A percentile compares a stretch with the other conserved stretches of the same genome.
Evolutionary conservation across 2,888 invertebrate genomes (phyloP).

Genomic region (Cremastinae sp.): DNA sequence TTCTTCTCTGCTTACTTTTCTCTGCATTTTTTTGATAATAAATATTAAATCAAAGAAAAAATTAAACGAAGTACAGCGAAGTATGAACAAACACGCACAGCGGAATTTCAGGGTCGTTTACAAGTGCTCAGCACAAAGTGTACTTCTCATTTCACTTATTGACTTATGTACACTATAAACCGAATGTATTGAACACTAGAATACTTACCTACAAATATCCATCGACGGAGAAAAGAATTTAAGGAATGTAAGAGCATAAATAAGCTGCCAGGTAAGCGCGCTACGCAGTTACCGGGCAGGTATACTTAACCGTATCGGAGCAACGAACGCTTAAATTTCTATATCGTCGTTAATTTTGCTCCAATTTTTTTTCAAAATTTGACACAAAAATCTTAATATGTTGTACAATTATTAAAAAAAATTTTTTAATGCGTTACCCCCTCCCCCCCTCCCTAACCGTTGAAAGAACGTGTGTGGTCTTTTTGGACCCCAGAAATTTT

Average conservation of each 20-base stretch:
- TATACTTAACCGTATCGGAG: conserved; percentile 40
- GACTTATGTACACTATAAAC: too few species aligned
- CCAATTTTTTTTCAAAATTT: conserved; percentile 39
- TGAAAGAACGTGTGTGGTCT: too few species aligned
- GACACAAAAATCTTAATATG: conserved; percentile 39
- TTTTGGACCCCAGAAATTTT: too few species aligned
- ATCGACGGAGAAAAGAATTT: too few species aligned
- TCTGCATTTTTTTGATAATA: conserved; percentile 33
- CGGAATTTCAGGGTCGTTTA: too few species aligned
- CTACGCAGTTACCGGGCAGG: conserved; percentile 28
- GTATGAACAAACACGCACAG: too few species aligned
- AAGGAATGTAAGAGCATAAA: conserved; percentile 19
- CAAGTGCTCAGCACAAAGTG: conserved; percentile 29
- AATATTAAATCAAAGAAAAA: conserved; percentile 17
- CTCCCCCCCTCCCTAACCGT: too few species aligned
- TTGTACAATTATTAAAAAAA: conserved; percentile 26
- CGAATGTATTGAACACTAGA: too few species aligned
- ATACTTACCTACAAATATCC: too few species aligned
- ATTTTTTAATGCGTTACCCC: conserved; percentile 8
- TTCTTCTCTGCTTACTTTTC: conserved; percentile 26
- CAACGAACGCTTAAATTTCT: conserved; percentile 41
- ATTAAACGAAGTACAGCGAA: conserved; percentile 28
- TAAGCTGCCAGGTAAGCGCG: conserved; percentile 26
- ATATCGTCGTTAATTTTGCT: conserved; percentile 40
- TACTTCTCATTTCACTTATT: conserved; percentile 26